A percentile compares a stretch with the other conserved stretches of the same genome.
These are phyloP conservation scores for Corvus hawaiiensis DNA, from an alignment of 2,113 vertebrate species.

Conservation along the genomic window DNA sequence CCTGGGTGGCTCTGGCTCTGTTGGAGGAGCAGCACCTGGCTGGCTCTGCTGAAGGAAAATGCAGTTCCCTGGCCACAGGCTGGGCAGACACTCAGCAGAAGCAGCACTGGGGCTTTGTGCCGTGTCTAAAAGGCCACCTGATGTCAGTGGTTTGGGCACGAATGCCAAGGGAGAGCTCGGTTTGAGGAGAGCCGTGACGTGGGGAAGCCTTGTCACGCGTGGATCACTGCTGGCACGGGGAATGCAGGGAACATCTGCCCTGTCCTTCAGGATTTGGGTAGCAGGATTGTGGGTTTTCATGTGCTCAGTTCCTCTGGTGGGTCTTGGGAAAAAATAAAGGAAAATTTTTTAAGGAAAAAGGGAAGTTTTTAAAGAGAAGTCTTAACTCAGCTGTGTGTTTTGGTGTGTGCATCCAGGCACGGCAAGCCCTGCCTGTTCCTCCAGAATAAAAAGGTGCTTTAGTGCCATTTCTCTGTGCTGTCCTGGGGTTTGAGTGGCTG, in stretches of 20 bases:
- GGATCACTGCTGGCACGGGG: not conserved
- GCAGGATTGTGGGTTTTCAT: not conserved
- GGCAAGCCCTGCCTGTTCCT: not conserved
- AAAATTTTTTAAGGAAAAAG: not conserved
- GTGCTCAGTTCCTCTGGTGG: not conserved
- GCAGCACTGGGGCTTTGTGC: not conserved
- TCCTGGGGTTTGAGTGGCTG: not conserved
- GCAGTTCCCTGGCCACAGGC: not conserved
- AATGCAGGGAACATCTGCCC: not conserved
- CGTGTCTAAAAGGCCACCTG: not conserved
- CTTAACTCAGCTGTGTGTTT: not conserved
- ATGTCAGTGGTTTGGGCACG: not conserved
- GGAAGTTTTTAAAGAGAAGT: not conserved
- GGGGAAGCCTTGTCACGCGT: rapidly evolving
- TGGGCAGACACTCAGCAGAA: not conserved
- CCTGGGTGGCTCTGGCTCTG: not conserved
- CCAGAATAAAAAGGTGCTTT: not conserved
- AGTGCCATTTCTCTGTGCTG: not conserved
- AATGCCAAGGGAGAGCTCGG: not conserved
- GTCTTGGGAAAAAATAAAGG: too few species aligned
- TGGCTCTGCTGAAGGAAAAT: not conserved
- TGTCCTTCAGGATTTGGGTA: rapidly evolving
- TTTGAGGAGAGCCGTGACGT: not conserved
- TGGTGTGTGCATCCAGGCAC: not conserved
- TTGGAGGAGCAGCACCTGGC: not conserved